These are phyloP conservation scores for Oplegnathus fasciatus DNA, from an alignment of 2,113 vertebrate species.

Conservation along the genomic window DNA sequence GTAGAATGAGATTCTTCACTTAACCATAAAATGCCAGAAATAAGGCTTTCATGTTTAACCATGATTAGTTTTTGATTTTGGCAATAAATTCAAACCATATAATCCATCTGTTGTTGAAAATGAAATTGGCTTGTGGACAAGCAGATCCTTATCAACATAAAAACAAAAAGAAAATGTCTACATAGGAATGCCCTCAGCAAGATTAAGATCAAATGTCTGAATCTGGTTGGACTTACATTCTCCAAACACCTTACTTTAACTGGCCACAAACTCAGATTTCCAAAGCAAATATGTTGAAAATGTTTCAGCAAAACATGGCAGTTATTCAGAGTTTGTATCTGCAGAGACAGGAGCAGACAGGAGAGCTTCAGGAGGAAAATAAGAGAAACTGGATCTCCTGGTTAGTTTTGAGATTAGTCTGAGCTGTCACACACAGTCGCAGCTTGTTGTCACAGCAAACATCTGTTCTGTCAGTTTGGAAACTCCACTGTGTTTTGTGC, in stretches of 20 bases:
- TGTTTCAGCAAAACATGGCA: not conserved
- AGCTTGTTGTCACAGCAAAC: slow-evolving; percentile 43
- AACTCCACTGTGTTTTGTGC: not conserved
- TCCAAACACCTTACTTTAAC: not conserved
- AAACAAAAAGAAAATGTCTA: not conserved
- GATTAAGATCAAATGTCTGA: slow-evolving; percentile 1
- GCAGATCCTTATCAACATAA: not conserved
- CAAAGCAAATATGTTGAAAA: slow-evolving; percentile 12
- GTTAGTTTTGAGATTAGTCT: slow-evolving; percentile 37
- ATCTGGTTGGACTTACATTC: not conserved
- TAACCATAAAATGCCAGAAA: not conserved
- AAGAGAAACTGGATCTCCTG: slow-evolving; percentile 33
- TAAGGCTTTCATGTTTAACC: not conserved
- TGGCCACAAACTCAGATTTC: not conserved
- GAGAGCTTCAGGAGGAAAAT: not conserved
- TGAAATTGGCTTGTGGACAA: not conserved
- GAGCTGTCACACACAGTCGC: not conserved
- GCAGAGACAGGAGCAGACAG: not conserved
- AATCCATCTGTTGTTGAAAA: not conserved
- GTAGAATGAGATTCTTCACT: not conserved
- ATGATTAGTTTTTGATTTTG: not conserved
- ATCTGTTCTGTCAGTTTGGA: not conserved
- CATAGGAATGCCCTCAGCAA: not conserved
- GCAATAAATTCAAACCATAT: not conserved
- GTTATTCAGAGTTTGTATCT: not conserved